Evolutionary conservation across 2,113 vertebrate genomes (phyloP).

Genomic region (Echinops telfairi): DNA sequence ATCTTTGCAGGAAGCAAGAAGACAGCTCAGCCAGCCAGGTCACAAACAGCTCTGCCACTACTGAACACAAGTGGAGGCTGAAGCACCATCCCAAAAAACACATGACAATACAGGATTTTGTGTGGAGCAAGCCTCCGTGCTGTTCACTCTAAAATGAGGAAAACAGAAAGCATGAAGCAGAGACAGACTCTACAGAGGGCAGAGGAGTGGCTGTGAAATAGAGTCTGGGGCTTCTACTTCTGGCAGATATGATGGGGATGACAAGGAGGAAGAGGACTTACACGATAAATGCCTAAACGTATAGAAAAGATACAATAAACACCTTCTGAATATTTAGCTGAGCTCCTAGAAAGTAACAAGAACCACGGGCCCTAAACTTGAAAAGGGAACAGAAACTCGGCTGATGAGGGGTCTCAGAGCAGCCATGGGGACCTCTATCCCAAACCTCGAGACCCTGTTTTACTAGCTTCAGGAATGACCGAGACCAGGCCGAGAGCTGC

Average conservation of each 20-base stretch:
- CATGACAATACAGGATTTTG: not conserved
- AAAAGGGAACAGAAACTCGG: not conserved
- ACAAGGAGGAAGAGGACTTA: not conserved
- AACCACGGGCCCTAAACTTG: not conserved
- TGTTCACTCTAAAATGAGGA: not conserved
- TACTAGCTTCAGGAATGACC: not conserved
- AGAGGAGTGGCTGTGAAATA: not conserved
- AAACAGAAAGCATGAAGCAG: not conserved
- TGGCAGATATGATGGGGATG: not conserved
- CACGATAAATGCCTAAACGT: not conserved
- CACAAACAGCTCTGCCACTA: conserved; percentile 20
- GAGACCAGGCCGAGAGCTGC: not conserved
- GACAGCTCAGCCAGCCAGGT: not conserved
- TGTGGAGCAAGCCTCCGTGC: conserved; percentile 12
- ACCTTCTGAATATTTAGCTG: not conserved
- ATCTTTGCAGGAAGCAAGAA: not conserved
- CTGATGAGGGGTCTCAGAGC: not conserved
- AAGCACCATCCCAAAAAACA: not conserved
- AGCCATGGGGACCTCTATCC: not conserved
- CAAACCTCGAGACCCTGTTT: not conserved
- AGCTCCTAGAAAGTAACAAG: not conserved
- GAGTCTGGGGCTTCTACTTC: not conserved
- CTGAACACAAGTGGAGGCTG: conserved; percentile 24
- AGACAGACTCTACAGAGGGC: not conserved
- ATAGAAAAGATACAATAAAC: not conserved